These are phyloP conservation scores for Liparis tanakae DNA, from an alignment of 2,797 vertebrate species.

Conservation along the genomic window DNA sequence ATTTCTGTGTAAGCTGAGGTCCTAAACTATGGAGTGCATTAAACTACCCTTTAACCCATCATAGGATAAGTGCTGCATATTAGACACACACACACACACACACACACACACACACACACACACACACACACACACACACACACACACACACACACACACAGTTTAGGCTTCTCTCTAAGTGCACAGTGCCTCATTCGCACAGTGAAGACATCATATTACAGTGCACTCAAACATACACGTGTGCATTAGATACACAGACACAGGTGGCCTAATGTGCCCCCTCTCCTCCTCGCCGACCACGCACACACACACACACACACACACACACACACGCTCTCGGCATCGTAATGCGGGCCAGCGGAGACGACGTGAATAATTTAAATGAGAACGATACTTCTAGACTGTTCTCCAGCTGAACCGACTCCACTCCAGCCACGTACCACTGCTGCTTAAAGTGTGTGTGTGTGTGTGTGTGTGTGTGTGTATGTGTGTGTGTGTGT, in stretches of 20 bases:
- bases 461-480: constrained; percentile 3
- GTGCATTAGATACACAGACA: constrained; percentile 36
- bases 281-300: constrained; percentile 26
- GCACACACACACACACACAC: constrained; percentile 13
- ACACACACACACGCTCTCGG: constrained; percentile 39
- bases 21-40: constrained; percentile 64
- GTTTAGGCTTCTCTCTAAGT: constrained; percentile 60
- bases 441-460: constrained; percentile 33
- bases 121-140: constrained; percentile 16
- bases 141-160: constrained; percentile 32
- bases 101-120: constrained; percentile 33
- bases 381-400: constrained; percentile 68
- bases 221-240: constrained; percentile 45
- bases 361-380: constrained; percentile 77
- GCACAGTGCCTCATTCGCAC: constrained; percentile 59
- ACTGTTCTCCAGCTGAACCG: constrained; percentile 61
- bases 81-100: constrained; percentile 25
- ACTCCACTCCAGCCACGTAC: constrained; percentile 54
- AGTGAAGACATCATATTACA: constrained; percentile 66
- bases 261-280: constrained; percentile 41
- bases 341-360: constrained; percentile 64
- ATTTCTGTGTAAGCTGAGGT: constrained; percentile 56
- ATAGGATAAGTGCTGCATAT: constrained; percentile 67
- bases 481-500: no score
- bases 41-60: constrained; percentile 39